Evolutionary conservation across 2,113 vertebrate species (phyloP).

Genomic region (Stomatorhinus ivindoensis): DNA sequence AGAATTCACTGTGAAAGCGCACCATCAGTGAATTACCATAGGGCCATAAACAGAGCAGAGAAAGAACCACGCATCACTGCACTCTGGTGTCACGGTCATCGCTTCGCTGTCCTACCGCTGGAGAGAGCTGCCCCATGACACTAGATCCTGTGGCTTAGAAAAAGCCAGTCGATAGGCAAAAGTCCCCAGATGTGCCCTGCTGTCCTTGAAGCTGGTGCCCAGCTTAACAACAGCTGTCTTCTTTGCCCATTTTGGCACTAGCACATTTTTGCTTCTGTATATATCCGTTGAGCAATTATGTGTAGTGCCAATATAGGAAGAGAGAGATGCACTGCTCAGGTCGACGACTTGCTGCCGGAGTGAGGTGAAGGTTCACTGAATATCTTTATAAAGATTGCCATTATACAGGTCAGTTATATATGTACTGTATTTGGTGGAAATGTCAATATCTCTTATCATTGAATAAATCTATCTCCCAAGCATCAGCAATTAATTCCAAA

Average conservation of each 20-base stretch:
- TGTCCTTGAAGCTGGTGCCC: slow-evolving; percentile 14
- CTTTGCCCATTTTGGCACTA: slow-evolving; percentile 99
- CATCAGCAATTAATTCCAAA: not conserved
- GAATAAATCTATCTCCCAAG: not conserved
- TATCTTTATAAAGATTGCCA: not conserved
- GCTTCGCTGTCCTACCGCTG: slow-evolving; percentile 18
- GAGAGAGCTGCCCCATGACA: slow-evolving; percentile 32
- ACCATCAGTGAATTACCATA: slow-evolving; percentile 99
- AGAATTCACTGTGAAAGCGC: slow-evolving; percentile 97
- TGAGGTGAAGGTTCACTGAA: not conserved
- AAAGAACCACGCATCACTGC: slow-evolving; percentile 77
- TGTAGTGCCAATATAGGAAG: slow-evolving; percentile 99
- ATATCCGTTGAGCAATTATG: slow-evolving; percentile 96
- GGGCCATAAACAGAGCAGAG: slow-evolving; percentile 99
- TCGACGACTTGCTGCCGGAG: not conserved
- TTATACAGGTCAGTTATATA: not conserved
- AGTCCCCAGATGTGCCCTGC: not conserved
- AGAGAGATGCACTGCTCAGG: slow-evolving; percentile 57
- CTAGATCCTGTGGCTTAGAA: slow-evolving; percentile 13
- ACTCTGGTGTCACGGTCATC: slow-evolving; percentile 34
- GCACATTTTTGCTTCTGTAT: slow-evolving; percentile 99
- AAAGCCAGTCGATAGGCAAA: not conserved
- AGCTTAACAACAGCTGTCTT: slow-evolving; percentile 39
- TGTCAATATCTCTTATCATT: not conserved
- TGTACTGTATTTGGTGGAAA: not conserved